Percentiles rank a stretch among this genome's conserved stretches.
These are phyloP conservation scores for Hemiprocne comata DNA, from an alignment of 2,113 vertebrate genomes.

Conservation along the genomic window DNA sequence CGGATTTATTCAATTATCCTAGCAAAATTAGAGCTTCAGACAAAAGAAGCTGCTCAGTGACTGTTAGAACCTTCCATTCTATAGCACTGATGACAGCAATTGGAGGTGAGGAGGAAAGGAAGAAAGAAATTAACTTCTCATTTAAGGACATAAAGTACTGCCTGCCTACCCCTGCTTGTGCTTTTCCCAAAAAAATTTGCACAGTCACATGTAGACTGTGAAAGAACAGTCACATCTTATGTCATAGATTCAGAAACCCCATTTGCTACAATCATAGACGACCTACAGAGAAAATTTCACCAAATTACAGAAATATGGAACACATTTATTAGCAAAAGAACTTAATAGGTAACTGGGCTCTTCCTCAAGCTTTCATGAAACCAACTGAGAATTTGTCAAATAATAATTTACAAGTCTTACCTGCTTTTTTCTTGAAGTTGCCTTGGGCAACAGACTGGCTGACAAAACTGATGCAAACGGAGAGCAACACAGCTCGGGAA, in stretches of 20 bases:
- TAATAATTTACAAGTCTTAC: conserved; percentile 75
- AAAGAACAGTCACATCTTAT: conserved; percentile 14
- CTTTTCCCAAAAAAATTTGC: conserved; percentile 4
- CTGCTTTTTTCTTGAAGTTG: conserved; percentile 88
- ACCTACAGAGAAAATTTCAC: conserved; percentile 23
- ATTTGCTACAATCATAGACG: neutral
- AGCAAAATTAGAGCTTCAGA: neutral
- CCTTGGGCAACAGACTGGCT: conserved; percentile 87
- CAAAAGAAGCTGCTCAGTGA: neutral
- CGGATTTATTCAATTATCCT: neutral
- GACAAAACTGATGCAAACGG: conserved; percentile 81
- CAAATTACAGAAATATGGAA: conserved; percentile 20
- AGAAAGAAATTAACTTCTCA: conserved; percentile 19
- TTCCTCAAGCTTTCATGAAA: conserved; percentile 2
- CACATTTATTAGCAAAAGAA: neutral
- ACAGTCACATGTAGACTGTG: neutral
- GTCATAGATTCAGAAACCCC: conserved; percentile 13
- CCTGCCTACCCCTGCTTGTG: neutral
- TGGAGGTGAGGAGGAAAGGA: neutral
- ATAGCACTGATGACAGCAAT: neutral
- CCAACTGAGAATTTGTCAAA: neutral
- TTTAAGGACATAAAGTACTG: conserved; percentile 44
- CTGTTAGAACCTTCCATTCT: neutral
- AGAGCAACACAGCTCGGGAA: conserved; percentile 86
- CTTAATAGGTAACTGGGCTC: neutral